Base-by-base conservation (phyloP, 2,113 vertebrate species). In the Pao palembangensis region DNA sequence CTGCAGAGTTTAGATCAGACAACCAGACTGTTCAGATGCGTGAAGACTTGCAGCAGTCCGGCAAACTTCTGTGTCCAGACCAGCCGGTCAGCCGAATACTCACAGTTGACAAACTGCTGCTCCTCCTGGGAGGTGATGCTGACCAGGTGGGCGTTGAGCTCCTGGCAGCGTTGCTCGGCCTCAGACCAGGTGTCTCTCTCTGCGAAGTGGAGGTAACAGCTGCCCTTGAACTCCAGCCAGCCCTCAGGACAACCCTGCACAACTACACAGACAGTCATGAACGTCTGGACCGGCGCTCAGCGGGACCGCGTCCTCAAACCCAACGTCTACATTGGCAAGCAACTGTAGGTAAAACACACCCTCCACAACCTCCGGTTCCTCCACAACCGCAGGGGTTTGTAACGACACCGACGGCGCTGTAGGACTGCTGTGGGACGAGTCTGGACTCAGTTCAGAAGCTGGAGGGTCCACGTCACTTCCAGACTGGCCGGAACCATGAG, bases 31-130 rank as follows among this genome's bases (percentile, higher is more conserved):
- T 14, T 19, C 8, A 44, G 8, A 16, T 44, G 13, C 43, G 11
- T 17, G 28, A 44, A 44, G 13, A 15, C 43, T 44, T 3, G 1
- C 43, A 44, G 21, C 21, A 3, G 21, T 23, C 21, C 2, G 21
- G 21, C 21, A 23, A 23, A 23, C 2, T 3, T 23, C 21, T 31
- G 28, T 5, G 3, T 43, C 42, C 17, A 48, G 7, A 48, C 8
- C 46, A 49, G 8, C 5, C 18, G n/a, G 16, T 44, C 17, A 44
- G 43, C 14, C 12, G 43, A 12, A 3, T 63, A 94, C 96, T 96
- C 79, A 98, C 97, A 91, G 87, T 94, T 96, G 64, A 98, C 91
- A 73, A 99, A 99, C 34, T 93, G 87, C 84, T 98, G 95, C 54
- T 99, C 97, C 78, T 98, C 91, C 0, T 91, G 90, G 2, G 95